Base-by-base conservation (phyloP, 2,888 invertebrate genomes). In the Microctonus aethiopoides region DNA sequence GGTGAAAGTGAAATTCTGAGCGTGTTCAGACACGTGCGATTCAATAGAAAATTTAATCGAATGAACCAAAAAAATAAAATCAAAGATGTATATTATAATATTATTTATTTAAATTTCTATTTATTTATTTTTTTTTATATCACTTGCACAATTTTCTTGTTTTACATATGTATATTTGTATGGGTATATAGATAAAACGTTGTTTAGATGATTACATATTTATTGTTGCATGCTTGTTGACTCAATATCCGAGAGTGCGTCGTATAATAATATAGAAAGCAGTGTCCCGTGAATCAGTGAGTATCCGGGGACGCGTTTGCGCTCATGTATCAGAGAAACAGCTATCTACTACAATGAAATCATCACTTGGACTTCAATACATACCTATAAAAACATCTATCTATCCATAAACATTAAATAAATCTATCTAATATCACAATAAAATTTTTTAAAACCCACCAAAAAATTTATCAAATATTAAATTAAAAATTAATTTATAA, bases 1-100 rank as follows among this genome's bases (percentile, higher is more conserved):
- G 66, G 61, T 65, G 76, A 79, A 79, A 79, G 80, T 73, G 76
- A 78, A 80, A 78, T 62, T 59, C 36, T 29, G 9, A 39, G 54
- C 65, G 20, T 54, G 11, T 24, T 54, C 54, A 54, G 54, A 54
- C 54, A 54, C 54, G 26, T 54, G 54, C 26, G 41, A 29, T 41
- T 41, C 41, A 41, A 41, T 41, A 6, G n/a, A n/a, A n/a, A n/a
- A n/a, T n/a, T n/a, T n/a, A n/a, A n/a, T 29, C 29, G 3, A 29
- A 29, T 5, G 7, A 29, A 29, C 7, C 3, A 29, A 7, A 29
- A 7, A 29, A 29, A 29, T 5, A 29, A 29, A 29, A 29, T 5
- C 4, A 29, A 29, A 7, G 7, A 29, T 5, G 7, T 5, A 29
- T 7, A 29, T 5, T 29, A 5, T 29, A 5, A 5, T 7, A 29